Conservation (phyloP, 2,888 invertebrate genomes). For the Tetrapedia diversipes region DNA sequence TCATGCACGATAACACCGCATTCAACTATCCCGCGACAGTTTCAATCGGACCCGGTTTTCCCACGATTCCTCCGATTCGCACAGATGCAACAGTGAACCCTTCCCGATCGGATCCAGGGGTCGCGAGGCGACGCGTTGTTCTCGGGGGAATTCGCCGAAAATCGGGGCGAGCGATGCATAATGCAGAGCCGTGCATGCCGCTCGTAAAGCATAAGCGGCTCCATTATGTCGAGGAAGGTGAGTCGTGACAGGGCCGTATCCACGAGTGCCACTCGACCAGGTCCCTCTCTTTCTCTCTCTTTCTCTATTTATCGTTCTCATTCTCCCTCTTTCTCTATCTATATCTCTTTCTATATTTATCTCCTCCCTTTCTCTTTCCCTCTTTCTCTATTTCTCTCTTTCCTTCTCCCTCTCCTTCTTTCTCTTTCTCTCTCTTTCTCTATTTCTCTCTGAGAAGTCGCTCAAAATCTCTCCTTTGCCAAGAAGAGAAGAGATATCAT, state of each 20-base stretch:
- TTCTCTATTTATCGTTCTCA: too few relatives aligned
- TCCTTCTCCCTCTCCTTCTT: too few relatives aligned
- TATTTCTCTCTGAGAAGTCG: slow-evolving; percentile 9
- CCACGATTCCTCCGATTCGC: slow-evolving; percentile 63
- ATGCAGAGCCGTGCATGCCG: slow-evolving; percentile 36
- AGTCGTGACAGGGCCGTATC: slow-evolving; percentile 60
- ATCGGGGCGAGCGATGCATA: slow-evolving; percentile 53
- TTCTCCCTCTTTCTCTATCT: too few relatives aligned
- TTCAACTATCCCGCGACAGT: neutral
- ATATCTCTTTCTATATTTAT: too few relatives aligned
- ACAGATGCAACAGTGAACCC: slow-evolving; percentile 64
- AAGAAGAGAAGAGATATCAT: slow-evolving; percentile 9
- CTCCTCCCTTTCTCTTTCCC: too few relatives aligned
- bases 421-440: too few relatives aligned
- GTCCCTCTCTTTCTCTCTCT: neutral
- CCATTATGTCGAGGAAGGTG: slow-evolving; percentile 63
- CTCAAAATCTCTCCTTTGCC: neutral
- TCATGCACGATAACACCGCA: neutral
- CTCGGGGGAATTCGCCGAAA: slow-evolving; percentile 61
- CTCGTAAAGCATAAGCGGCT: slow-evolving; percentile 53
- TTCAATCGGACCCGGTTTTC: slow-evolving; percentile 41
- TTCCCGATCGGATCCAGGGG: slow-evolving; percentile 42
- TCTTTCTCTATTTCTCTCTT: too few relatives aligned
- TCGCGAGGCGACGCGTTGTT: slow-evolving; percentile 29
- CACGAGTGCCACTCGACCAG: slow-evolving; percentile 51